Evolutionary conservation across 2,113 vertebrate genomes (phyloP).

Genomic region (Machaerirhynchus nigripectus): DNA sequence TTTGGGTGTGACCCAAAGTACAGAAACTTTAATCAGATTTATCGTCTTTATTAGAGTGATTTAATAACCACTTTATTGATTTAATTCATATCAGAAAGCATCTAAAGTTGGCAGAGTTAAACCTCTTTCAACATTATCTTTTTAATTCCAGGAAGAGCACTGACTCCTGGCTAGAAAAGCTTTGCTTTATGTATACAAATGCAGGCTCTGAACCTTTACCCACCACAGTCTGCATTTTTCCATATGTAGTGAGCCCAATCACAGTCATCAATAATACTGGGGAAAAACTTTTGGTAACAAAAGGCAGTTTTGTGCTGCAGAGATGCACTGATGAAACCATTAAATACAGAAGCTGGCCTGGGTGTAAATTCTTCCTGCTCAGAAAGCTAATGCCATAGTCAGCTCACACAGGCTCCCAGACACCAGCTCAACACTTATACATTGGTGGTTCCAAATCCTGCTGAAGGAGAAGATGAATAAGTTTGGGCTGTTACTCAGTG

Average conservation of each 20-base stretch:
- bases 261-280: background rate
- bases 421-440: background rate
- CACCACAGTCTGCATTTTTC: background rate
- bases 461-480: background rate
- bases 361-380: background rate
- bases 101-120: background rate
- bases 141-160: background rate
- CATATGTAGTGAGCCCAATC: background rate
- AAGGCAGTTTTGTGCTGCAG: background rate
- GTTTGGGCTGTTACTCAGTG: background rate
- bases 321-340: background rate
- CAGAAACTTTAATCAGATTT: background rate
- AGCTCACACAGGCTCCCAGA: background rate
- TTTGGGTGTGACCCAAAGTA: background rate
- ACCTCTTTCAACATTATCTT: background rate
- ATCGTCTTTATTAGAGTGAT: background rate
- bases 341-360: background rate
- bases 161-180: background rate
- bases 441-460: background rate
- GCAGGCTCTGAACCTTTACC: background rate
- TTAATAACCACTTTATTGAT: slow-evolving; percentile 38
- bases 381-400: background rate
- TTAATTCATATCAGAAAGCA: background rate
- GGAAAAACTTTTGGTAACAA: background rate
- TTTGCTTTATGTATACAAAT: fast-evolving